These are phyloP conservation scores for Craniophora ligustri DNA, from an alignment of 2,888 invertebrate genomes.

Conservation along the genomic window DNA sequence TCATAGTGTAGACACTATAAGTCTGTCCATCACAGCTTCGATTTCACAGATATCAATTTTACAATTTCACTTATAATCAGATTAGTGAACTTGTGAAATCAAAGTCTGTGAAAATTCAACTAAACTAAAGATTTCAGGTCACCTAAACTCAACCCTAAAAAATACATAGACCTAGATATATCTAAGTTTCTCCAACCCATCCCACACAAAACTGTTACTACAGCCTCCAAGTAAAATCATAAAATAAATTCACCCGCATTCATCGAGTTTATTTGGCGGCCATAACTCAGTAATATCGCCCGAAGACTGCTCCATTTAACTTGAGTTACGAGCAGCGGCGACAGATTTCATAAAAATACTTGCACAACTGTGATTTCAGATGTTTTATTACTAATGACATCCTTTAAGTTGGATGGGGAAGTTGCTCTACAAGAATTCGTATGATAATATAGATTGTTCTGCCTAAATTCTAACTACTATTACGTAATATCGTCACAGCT, in stretches of 20 bases:
- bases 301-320: slow-evolving; percentile 76
- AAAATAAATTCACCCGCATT: slow-evolving; percentile 51
- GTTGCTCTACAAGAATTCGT: slow-evolving; percentile 13
- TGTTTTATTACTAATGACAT: slow-evolving; percentile 59
- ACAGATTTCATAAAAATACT: slow-evolving; percentile 71
- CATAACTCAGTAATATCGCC: slow-evolving; percentile 79
- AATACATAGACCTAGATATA: not conserved
- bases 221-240: slow-evolving; percentile 22
- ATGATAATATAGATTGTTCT: not conserved
- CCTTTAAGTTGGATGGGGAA: slow-evolving; percentile 24
- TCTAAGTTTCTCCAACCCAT: not conserved
- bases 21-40: no score
- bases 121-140: no score
- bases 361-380: slow-evolving; percentile 51
- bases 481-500: no score
- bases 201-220: slow-evolving; percentile 14
- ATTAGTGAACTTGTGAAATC: no score
- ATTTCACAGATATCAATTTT: no score
- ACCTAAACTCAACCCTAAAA: no score
- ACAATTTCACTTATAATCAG: no score
- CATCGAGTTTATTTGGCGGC: slow-evolving; percentile 66
- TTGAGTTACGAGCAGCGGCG: slow-evolving; percentile 70
- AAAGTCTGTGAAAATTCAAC: no score
- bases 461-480: no score
- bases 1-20: no score